Conservation (phyloP, 2,113 vertebrate species). For the Peromyscus leucopus region DNA sequence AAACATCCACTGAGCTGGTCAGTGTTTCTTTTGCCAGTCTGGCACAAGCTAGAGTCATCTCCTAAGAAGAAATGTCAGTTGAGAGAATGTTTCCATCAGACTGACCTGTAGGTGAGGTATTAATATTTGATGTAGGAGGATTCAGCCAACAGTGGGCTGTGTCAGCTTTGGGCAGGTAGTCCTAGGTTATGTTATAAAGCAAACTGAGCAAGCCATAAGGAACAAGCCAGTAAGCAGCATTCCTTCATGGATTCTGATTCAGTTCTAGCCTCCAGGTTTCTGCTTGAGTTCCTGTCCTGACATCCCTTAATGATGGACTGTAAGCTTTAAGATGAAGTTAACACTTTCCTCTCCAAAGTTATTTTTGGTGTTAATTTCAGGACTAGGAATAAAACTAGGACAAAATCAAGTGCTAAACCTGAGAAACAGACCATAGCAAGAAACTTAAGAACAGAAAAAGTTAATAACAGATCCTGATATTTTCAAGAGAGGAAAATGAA, state of each 20-base stretch:
- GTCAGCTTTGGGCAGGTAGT: not conserved
- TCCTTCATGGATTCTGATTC: not conserved
- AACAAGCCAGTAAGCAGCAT: not conserved
- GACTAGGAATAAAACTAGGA: not conserved
- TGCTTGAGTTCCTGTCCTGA: not conserved
- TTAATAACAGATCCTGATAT: not conserved
- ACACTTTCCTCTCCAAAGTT: not conserved
- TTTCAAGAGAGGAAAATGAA: not conserved
- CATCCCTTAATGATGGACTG: not conserved
- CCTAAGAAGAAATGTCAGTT: not conserved
- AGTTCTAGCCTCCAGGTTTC: not conserved
- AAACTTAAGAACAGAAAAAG: not conserved
- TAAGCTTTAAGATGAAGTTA: not conserved
- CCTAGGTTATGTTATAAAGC: not conserved
- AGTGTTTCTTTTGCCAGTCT: not conserved
- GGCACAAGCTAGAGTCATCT: not conserved
- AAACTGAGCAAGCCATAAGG: not conserved
- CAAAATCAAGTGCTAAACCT: not conserved
- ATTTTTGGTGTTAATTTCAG: not conserved
- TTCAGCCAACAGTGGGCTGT: not conserved
- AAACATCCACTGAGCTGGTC: not conserved
- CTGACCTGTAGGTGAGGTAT: not conserved
- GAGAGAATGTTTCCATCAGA: not conserved
- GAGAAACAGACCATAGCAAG: not conserved
- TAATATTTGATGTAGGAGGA: no score